Conservation (phyloP, 2,113 vertebrate species). For the Otolemur garnettii region DNA sequence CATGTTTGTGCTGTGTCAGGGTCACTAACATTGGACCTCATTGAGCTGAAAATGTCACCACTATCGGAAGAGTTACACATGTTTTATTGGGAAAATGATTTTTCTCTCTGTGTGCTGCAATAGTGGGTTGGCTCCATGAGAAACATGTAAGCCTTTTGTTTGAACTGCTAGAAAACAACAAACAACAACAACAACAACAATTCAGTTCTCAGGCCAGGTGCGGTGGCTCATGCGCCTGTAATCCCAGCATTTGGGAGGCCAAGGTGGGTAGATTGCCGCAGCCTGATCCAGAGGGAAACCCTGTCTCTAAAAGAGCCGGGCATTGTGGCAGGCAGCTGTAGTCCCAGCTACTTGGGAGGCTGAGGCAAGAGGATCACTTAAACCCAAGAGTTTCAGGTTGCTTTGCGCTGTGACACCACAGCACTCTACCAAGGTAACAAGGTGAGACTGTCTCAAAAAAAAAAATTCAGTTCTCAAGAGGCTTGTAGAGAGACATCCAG, state of each 20-base stretch:
- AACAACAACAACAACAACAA: not conserved
- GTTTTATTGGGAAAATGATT: not conserved
- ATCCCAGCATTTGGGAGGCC: no score
- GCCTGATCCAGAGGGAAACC: no score
- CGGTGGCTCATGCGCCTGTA: no score
- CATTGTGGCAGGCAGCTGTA: no score
- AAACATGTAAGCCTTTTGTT: not conserved
- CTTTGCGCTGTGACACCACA: no score
- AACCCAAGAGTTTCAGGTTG: no score
- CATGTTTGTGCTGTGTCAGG: no score
- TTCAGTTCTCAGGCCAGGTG: not conserved
- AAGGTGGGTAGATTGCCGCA: no score
- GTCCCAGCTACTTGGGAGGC: no score
- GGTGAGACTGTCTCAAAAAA: not conserved
- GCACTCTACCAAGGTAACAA: no score
- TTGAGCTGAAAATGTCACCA: not conserved
- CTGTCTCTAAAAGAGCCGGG: no score
- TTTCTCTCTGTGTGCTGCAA: not conserved
- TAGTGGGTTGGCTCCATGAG: not conserved
- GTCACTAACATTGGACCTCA: not conserved
- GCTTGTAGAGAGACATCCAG: not conserved
- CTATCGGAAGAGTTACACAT: not conserved
- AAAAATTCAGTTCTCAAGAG: not conserved
- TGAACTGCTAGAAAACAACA: not conserved
- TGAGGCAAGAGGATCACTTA: no score